Conservation (phyloP, 1,140 invertebrate species). For the Magallana gigas region DNA sequence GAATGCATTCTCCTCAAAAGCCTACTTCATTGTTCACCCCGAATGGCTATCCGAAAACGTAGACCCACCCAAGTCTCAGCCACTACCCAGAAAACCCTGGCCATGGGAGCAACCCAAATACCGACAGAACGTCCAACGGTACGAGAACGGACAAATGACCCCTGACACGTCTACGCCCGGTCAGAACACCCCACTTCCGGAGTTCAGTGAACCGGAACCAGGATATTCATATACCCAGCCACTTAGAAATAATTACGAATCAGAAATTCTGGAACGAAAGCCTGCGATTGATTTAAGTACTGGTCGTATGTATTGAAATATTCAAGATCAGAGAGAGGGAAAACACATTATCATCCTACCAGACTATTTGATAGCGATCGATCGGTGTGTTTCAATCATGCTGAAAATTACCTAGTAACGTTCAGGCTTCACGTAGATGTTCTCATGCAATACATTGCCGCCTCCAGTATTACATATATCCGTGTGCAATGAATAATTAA, state of each 20-base stretch:
- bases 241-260: conserved; percentile 3
- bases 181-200: background rate
- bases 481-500: conserved; percentile 34
- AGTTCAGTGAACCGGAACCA: background rate
- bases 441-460: background rate
- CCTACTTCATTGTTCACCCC: conserved; percentile 66
- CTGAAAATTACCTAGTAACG: background rate
- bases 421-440: background rate
- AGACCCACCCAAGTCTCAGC: conserved; percentile 55
- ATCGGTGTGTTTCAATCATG: background rate
- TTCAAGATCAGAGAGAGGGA: background rate
- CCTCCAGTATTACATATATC: conserved; percentile 21
- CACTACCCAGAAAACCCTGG: conserved; percentile 66
- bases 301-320: background rate
- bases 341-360: background rate
- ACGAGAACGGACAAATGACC: conserved; percentile 39
- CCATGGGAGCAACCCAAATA: conserved; percentile 69
- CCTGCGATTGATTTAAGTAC: background rate
- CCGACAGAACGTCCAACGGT: conserved; percentile 62
- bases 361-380: background rate
- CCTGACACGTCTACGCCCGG: conserved; percentile 15
- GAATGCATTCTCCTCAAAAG: conserved; percentile 62
- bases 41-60: conserved; percentile 67
- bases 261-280: conserved; percentile 17
- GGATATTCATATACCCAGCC: conserved; percentile 30